Evolutionary conservation across 2,113 vertebrate species (phyloP), one percentile per base, ranked within the genome.

Genomic region (Micronycteris hirsuta): DNA sequence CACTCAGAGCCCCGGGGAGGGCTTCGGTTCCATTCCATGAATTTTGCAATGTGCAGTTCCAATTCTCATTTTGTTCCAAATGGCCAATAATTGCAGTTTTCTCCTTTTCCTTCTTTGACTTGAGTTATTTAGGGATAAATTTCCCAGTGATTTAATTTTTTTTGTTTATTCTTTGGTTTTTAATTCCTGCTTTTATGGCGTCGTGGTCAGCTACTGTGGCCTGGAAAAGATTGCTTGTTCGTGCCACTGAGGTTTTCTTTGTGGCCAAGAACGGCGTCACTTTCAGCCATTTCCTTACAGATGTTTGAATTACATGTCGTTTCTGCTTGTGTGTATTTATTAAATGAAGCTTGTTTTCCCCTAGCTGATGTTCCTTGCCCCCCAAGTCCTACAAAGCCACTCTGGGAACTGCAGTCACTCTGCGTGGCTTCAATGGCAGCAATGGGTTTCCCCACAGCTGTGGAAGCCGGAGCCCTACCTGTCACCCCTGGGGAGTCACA

Each of bases 81-180:
- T 61, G 54, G 82, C 33, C 31, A 26, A 0, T 71, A 73, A 93
- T 45, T 47, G 92, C 8, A 36, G 20, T 86, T 88, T 89, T 54
- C 14, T 86, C 16, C 15, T 76, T 74, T 81, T 17, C 43, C 20
- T 73, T 65, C 54, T 83, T 71, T 70, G 85, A 92, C 38, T 49
- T 9, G 4, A 19, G 16, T 86, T 92, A 93, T 58, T 97, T 88
- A 84, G 77, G 41, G 80, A 93, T 76, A 81, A 16, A 74, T 95
- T 91, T 94, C 65, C 58, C 87, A 85, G 52, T 61, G 77, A 84
- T 77, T 90, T 73, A 19, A 41, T 56, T 92, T 83, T 38, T 67
- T 8, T 58, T 14, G 7, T 85, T 91, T 86, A 58, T 78, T 24
- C 26, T 83, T 93, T 96, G 73, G 47, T 81, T 70, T 92, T 80